Conservation (phyloP, 2,888 invertebrate genomes). For the Protodeltote pygarga region DNA sequence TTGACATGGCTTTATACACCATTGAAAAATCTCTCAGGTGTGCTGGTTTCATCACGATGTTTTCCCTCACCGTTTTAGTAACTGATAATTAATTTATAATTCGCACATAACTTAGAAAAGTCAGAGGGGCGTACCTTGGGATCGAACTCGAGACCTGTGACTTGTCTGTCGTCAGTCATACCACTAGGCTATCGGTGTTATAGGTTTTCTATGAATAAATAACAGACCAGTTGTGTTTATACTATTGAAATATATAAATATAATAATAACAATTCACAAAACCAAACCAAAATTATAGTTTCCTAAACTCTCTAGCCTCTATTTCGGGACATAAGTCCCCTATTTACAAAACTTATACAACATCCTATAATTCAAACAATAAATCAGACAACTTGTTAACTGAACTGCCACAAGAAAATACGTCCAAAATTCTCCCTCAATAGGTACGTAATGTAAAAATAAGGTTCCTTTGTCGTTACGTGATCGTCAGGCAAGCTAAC, state of each 20-base stretch:
- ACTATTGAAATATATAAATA: slow-evolving; percentile 14
- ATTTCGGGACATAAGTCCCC: slow-evolving; percentile 36
- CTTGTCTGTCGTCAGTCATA: no score
- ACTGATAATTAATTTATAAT: no score
- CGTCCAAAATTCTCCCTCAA: slow-evolving; percentile 33
- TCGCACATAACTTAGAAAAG: no score
- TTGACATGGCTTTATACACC: no score
- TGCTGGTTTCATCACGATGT: no score
- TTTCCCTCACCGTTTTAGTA: no score
- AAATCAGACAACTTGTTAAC: slow-evolving; percentile 57
- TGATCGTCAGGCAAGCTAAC: slow-evolving; percentile 63
- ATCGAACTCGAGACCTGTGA: no score
- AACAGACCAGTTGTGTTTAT: no score
- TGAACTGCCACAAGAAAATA: slow-evolving; percentile 46
- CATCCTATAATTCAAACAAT: slow-evolving; percentile 49
- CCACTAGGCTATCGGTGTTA: no score
- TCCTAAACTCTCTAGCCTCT: slow-evolving; percentile 10
- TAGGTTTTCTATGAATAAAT: no score
- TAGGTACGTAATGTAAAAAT: slow-evolving; percentile 67
- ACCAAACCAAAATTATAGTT: slow-evolving; percentile 28
- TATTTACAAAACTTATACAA: slow-evolving; percentile 45
- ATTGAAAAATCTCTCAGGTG: no score
- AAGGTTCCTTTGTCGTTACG: slow-evolving; percentile 60
- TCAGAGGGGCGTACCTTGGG: no score
- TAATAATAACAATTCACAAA: slow-evolving; percentile 10